Base-by-base conservation (phyloP, 1,140 invertebrate genomes). In the Kradibia gibbosae region DNA sequence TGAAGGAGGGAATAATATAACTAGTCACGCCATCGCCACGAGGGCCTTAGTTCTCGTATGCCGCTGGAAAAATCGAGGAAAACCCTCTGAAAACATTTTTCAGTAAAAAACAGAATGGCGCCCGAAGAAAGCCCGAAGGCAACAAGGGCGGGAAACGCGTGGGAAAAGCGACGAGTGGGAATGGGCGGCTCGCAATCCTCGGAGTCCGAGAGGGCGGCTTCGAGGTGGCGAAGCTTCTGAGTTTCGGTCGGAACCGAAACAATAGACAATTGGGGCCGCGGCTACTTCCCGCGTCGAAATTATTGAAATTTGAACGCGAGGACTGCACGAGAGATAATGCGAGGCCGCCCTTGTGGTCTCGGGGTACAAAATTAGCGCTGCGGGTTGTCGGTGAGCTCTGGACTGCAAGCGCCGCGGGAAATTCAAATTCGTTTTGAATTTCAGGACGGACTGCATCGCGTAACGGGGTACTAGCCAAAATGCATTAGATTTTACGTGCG, bases 51-150 rank as follows among this genome's bases (percentile, higher is more conserved):
- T n/a, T n/a, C n/a, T n/a, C n/a, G n/a, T n/a, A n/a, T n/a, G 10
- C 4, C 15, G 17, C 31, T 28, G 10, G 20, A 60, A 60, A 42
- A 39, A 60, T 22, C 45, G 17, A 73, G 28, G 11, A 28, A 73
- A 36, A 11, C 45, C 1, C 20, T 13, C 31, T 31, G 36, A 53
- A 79, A 79, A 79, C 78, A 72, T 79, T 79, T 34, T 34, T 57
- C 78, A 34, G 34, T 72, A 72, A 79, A 79, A 57, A 48, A 72
- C n/a, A 79, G 48, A 72, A 79, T 72, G 70, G 48, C n/a, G 42
- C 76, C 22, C 17, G 60, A 57, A 53, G 48, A 72, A 20, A n/a
- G n/a, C n/a, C n/a, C n/a, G n/a, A n/a, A 45, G 45, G 42, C 53
- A 31, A 72, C 20, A 73, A 71, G 65, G 57, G 53, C 17, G 5